Base-by-base conservation (phyloP, 2,113 vertebrate species). In the Crocuta crocuta region DNA sequence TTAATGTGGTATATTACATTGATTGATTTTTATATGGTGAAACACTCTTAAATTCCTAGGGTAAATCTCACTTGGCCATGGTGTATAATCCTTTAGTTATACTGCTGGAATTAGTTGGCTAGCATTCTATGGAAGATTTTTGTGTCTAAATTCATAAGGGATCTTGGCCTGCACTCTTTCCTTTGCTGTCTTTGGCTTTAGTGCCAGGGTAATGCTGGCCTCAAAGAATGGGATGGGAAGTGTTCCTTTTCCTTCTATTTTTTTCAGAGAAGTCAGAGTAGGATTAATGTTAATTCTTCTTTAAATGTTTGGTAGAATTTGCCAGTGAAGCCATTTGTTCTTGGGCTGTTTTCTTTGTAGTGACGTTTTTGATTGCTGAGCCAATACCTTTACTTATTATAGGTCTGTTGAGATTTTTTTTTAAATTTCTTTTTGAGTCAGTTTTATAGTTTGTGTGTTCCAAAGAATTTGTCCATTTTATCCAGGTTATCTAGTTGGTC, bases 331-430 rank as follows among this genome's bases (percentile, higher is more conserved):
- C 21, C 17, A 28, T 55, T n/a, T 31, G 9, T 4, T 83, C 58
- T 6, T 35, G 73, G 35, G 6, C 31, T 85, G 61, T 76, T 61
- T 70, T 50, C 45, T 94, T 80, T 93, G 70, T 61, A 35, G 23
- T 33, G 45, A 50, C 10, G 5, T 50, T 88, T 94, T 84, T 73
- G 5, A 50, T 88, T 89, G 31, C 10, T 90, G 63, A 88, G 71
- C 91, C 61, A 74, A 31, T 66, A 33, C 68, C 26, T 84, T 96
- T 43, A 81, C 19, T 86, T 87, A 4, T 85, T 61, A 26, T 31
- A 85, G 11, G 10, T 81, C 55, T 93, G 31, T 79, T 70, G 70
- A 84, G 70, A 91, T 61, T 89, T 95, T 95, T 65, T 66, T 66
- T 33, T 1, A 26, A 50, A 4, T 50, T 92, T 91, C 87, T 88